These are phyloP conservation scores for Chrysina gloriosa DNA, from an alignment of 2,888 invertebrate genomes.

Conservation along the genomic window DNA sequence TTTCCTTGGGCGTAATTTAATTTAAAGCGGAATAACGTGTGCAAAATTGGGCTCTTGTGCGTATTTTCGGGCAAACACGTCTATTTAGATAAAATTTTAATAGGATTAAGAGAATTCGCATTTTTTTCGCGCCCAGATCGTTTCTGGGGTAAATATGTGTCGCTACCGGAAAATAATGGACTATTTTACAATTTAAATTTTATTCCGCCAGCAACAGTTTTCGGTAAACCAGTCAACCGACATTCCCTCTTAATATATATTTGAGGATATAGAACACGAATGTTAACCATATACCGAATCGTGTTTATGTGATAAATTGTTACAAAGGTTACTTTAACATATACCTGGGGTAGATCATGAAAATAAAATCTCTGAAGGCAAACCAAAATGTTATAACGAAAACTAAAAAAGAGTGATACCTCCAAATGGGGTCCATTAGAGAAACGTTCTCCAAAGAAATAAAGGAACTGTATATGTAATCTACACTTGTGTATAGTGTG, in stretches of 20 bases:
- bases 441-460: too few species aligned
- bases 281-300: neutral
- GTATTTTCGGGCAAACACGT: conserved; percentile 15
- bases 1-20: conserved; percentile 24
- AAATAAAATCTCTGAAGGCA: too few species aligned
- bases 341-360: too few species aligned
- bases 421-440: too few species aligned
- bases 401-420: too few species aligned
- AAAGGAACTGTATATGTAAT: too few species aligned
- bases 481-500: neutral
- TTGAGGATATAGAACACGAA: neutral
- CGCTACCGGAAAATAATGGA: neutral
- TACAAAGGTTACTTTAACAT: too few species aligned
- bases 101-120: conserved; percentile 3
- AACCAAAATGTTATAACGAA: too few species aligned
- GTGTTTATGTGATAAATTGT: neutral
- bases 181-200: conserved; percentile 11
- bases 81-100: conserved; percentile 35
- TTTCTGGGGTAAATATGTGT: neutral
- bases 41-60: conserved; percentile 21
- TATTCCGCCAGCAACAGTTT: neutral
- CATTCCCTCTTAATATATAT: neutral
- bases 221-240: neutral
- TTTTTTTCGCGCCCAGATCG: neutral
- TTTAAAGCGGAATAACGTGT: conserved; percentile 20